phyloP scores from a whole-genome alignment of 2,113 vertebrate species.

The Triplophysa siluroides region DNA sequence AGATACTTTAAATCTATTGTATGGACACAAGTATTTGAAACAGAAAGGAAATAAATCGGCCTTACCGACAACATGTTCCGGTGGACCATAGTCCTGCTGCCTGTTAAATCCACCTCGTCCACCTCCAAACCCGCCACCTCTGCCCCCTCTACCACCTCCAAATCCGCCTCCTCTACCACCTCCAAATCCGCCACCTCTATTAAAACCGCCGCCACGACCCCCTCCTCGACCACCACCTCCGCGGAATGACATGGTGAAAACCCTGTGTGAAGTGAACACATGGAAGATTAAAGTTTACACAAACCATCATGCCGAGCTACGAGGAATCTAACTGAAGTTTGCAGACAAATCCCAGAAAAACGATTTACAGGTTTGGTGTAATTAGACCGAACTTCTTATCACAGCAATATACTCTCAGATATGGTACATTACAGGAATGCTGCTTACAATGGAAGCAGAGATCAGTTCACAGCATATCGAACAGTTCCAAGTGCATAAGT shows the following conservation, averaged over 20 bases:
- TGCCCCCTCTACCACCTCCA: constrained; percentile 46
- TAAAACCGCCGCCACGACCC: constrained; percentile 62
- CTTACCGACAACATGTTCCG: constrained; percentile 92
- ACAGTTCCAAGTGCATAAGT: not conserved
- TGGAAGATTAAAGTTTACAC: not conserved
- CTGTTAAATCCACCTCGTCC: constrained; percentile 82
- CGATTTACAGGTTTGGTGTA: not conserved
- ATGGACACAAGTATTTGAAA: too few species aligned
- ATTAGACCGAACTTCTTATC: not conserved
- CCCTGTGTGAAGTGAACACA: constrained; percentile 24
- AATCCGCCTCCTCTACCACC: constrained; percentile 55
- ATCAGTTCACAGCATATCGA: not conserved
- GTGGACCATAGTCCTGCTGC: constrained; percentile 92
- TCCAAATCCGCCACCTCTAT: constrained; percentile 55
- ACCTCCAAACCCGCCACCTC: constrained; percentile 58
- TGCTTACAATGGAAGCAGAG: not conserved
- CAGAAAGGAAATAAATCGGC: not conserved
- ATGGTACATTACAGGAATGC: not conserved
- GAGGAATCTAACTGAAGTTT: not conserved
- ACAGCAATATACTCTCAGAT: too few species aligned
- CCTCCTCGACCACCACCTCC: constrained; percentile 74
- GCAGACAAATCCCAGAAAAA: not conserved
- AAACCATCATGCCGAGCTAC: not conserved
- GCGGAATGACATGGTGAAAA: constrained; percentile 83
- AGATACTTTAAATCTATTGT: too few species aligned